Conservation (phyloP, 2,888 invertebrate species). For the Amiota mariae region DNA sequence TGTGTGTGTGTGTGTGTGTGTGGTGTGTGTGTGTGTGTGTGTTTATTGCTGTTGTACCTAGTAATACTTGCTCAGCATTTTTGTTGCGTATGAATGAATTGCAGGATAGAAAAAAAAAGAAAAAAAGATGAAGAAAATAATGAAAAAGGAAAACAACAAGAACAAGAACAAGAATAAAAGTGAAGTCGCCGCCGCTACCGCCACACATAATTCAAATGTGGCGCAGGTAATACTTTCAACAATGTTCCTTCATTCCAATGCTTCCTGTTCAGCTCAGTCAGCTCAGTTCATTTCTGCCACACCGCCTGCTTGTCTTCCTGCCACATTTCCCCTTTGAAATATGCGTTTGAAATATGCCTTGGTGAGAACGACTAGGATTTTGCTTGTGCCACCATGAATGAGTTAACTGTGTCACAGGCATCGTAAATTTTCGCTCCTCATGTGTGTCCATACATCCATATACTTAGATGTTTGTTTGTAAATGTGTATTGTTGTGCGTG, state of each 20-base stretch:
- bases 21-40: background rate
- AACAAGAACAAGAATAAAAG: slow-evolving; percentile 47
- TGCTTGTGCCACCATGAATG: slow-evolving; percentile 44
- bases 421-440: slow-evolving; percentile 57
- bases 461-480: no score
- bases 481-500: background rate
- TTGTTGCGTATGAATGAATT: slow-evolving; percentile 23
- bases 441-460: background rate
- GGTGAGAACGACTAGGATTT: slow-evolving; percentile 51
- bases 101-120: background rate
- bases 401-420: slow-evolving; percentile 66
- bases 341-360: slow-evolving; percentile 62
- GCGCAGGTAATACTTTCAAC: slow-evolving; percentile 23
- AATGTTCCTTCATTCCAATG: background rate
- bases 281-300: no score
- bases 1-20: no score
- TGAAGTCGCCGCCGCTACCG: slow-evolving; percentile 34
- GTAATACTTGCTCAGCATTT: slow-evolving; percentile 4
- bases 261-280: no score
- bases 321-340: slow-evolving; percentile 18
- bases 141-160: slow-evolving; percentile 24
- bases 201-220: slow-evolving; percentile 61
- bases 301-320: background rate
- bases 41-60: background rate
- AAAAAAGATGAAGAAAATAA: background rate